Evolutionary conservation across 2,113 vertebrate genomes (phyloP), one percentile per base, ranked within the genome.

Genomic region (Bucco capensis): DNA sequence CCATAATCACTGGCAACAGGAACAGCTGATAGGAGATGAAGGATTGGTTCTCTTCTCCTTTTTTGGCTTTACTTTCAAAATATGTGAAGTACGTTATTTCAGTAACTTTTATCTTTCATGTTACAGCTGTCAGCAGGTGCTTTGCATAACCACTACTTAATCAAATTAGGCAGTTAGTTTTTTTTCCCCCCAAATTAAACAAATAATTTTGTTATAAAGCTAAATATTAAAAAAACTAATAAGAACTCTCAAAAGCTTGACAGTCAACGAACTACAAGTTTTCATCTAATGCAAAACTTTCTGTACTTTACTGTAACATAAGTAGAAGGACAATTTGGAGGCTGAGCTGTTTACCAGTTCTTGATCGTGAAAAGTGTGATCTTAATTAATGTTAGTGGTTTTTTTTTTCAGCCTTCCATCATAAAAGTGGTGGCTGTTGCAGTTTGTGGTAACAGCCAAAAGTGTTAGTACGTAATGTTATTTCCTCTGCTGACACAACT

Each of bases 1-100:
- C 94, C 91, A 76, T 96, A 92, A 96, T 97, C 96, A 88, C 58
- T 95, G 94, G 96, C 84, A 95, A 96, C 92, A 93, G 85, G 92
- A 93, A 81, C 92, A 93, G 91, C 95, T 95, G 96, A 97, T 82
- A 70, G 84, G 85, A 78, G 83, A 85, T 76, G 89, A 94, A 94
- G 79, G 61, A 89, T 96, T 67, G 19, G 83, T 83, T 92, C 84
- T 89, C 60, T 90, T 86, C 72, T 64, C 42, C 71, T 94, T 51
- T 57, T 96, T 92, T 23, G 61, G 62, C 33, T 84, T 86, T 64
- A 65, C 70, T 92, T 66, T 76, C 67, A 82, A 95, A 93, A 90
- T 51, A 53, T 79, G 44, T 31, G 66, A 95, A 93, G 74, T 28
- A 16, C 71, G 12, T 72, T 58, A 75, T 80, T 84, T 61, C 12